Evolutionary conservation across 2,113 vertebrate genomes (phyloP), one percentile per base, ranked within the genome.

Genomic region (Tragelaphus imberbis): DNA sequence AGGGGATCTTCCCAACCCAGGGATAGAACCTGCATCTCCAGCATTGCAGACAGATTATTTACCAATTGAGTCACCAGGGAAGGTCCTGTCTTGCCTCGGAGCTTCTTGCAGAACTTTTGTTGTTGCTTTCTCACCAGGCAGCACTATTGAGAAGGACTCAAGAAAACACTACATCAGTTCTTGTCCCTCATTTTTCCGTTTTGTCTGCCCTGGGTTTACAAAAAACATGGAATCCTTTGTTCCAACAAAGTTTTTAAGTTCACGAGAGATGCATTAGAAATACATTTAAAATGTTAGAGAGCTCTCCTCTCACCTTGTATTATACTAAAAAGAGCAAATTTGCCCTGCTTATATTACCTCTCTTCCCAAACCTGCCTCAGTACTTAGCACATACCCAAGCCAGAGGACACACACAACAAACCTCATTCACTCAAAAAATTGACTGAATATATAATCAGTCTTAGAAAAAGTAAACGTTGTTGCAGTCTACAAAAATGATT

Each of bases 351-450:
- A 56, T 9, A 55, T 82, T 51, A 56, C 14, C 36, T 12, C 16
- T 14, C 23, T 6, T 21, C 5, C 5, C 7, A 9, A 4, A 7
- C 30, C n/a, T 6, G 10, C 3, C 30, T 21, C 28, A 7, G 2
- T 4, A 2, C 28, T 58, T 17, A 87, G 30, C 30, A 55, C 61
- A 30, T n/a, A 6, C 4, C 7, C 25, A 28, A 30, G 40, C 10
- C 4, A 49, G 14, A 88, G 3, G 9, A 88, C 33, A 89, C 15
- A 89, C 15, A 80, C 6, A 58, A 77, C 2, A 59, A 21, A 85
- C 7, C 14, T 40, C 8, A 87, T 53, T 68, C 56, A 71, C 27
- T 75, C 27, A 77, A 93, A 91, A 87, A 51, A n/a, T 27, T 86
- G 47, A 58, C 23, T 21, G 0, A 5, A 25, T 59, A 10, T 2